These are phyloP conservation scores for Dolichotis patagonum DNA, from an alignment of 2,113 vertebrate genomes.

Conservation along the genomic window DNA sequence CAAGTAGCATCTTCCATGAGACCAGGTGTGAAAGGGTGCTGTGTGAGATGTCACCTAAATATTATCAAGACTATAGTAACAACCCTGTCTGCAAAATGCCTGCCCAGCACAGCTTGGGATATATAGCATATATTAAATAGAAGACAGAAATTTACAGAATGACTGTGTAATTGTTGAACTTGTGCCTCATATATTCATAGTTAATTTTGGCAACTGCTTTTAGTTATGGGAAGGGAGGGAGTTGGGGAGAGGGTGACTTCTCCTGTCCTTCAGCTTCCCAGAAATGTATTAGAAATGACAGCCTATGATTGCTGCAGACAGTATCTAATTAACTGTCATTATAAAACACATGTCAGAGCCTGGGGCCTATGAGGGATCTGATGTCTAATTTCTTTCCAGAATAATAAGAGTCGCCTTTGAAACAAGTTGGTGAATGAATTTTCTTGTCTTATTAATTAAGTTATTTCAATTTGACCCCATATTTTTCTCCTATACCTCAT, in stretches of 20 bases:
- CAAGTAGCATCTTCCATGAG: background rate
- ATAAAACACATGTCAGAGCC: constrained; percentile 95
- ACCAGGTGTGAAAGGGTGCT: background rate
- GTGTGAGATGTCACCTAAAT: background rate
- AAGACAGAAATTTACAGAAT: constrained; percentile 4
- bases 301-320: constrained; percentile 94
- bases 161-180: constrained; percentile 78
- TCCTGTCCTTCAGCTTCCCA: constrained; percentile 86
- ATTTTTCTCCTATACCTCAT: constrained; percentile 45
- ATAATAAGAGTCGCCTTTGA: constrained; percentile 84
- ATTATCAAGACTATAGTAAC: background rate
- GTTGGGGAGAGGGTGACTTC: constrained; percentile 76
- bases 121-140: constrained; percentile 50
- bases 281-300: constrained; percentile 89
- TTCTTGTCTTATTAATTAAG: constrained; percentile 85
- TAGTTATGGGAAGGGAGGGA: constrained; percentile 73
- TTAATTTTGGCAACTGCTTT: constrained; percentile 83
- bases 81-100: constrained; percentile 15
- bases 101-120: background rate
- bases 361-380: constrained; percentile 84
- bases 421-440: constrained; percentile 83
- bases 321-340: constrained; percentile 97
- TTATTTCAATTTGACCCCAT: constrained; percentile 57
- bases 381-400: constrained; percentile 86
- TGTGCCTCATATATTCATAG: constrained; percentile 74